Conservation (phyloP, 2,888 invertebrate species). For the Tridacna crocea region DNA sequence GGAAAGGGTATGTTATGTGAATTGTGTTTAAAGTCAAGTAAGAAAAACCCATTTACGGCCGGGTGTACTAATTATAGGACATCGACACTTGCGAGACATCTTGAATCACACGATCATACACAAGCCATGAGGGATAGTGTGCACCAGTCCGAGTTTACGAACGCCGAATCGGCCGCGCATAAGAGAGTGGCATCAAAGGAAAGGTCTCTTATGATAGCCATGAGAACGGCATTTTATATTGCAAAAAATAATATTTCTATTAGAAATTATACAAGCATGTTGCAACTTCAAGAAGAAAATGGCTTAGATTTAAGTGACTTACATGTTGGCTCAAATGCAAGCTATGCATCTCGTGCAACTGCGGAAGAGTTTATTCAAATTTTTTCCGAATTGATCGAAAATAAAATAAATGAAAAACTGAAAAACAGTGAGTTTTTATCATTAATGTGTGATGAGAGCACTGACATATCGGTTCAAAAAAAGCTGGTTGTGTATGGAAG, state of each 20-base stretch:
- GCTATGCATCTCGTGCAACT: background rate
- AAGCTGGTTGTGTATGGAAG: background rate
- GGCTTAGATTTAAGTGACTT: background rate
- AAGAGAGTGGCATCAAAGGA: background rate
- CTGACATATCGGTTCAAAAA: too few species aligned
- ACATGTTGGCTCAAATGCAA: background rate
- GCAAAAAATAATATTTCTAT: too few species aligned
- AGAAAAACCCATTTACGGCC: slow-evolving; percentile 5
- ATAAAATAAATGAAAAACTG: background rate
- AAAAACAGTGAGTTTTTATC: slow-evolving; percentile 1
- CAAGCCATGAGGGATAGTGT: too few species aligned
- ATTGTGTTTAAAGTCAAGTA: too few species aligned
- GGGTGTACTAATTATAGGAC: background rate
- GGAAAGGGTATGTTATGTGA: slow-evolving; percentile 3
- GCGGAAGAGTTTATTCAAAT: background rate
- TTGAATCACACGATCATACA: too few species aligned
- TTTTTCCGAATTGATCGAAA: background rate
- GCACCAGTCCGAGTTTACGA: background rate
- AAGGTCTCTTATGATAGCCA: background rate
- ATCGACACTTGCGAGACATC: too few species aligned
- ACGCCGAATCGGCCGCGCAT: background rate
- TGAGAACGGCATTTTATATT: slow-evolving; percentile 2
- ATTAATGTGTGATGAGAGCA: too few species aligned
- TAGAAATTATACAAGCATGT: too few species aligned
- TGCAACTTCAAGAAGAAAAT: background rate